phyloP scores from a whole-genome alignment of 2,113 vertebrate species.

The Catharus minimus region DNA sequence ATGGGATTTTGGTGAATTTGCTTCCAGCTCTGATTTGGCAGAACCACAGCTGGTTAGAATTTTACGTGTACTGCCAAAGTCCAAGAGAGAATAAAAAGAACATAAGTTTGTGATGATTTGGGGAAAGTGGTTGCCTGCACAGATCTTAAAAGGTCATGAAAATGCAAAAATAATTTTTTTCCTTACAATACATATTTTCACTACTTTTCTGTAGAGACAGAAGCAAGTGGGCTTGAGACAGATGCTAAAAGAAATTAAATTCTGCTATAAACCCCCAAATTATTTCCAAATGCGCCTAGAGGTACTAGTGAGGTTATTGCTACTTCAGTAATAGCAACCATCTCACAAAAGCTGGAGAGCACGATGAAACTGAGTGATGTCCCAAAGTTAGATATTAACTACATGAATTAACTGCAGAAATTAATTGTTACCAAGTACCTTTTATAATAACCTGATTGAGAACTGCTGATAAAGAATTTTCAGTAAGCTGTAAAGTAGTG shows the following conservation, averaged over 20 bases:
- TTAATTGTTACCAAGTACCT: not conserved
- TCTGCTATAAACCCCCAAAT: not conserved
- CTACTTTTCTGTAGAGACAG: not conserved
- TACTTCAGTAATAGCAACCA: not conserved
- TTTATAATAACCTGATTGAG: not conserved
- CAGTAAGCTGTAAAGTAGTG: not conserved
- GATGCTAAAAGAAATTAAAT: not conserved
- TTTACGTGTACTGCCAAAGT: accelerated
- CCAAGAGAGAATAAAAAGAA: not conserved
- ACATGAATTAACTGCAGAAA: not conserved
- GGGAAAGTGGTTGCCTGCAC: not conserved
- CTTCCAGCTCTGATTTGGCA: not conserved
- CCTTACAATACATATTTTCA: not conserved
- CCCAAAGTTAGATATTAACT: not conserved
- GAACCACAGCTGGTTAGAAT: not conserved
- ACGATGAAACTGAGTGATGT: not conserved
- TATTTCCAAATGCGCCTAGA: not conserved
- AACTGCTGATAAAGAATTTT: not conserved
- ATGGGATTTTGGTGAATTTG: not conserved
- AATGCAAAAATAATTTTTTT: not conserved
- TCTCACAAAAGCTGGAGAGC: not conserved
- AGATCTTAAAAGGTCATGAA: not conserved
- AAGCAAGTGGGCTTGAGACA: not conserved
- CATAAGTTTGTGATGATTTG: not conserved
- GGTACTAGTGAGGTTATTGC: not conserved